Evolutionary conservation across 2,113 vertebrate genomes (phyloP).

Genomic region (Lagopus muta): DNA sequence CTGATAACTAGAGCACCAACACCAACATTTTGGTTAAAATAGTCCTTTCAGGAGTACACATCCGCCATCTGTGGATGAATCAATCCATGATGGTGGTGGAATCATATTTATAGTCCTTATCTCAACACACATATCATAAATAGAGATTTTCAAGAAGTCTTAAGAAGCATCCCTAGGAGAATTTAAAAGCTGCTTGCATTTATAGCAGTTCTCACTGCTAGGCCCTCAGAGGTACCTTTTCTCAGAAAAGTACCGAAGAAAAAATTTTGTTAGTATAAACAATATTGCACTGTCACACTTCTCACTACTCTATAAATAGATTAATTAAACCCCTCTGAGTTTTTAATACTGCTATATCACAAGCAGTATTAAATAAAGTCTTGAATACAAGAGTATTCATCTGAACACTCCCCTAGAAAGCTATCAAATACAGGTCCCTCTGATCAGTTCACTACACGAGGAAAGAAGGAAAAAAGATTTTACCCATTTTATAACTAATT

Average conservation of each 20-base stretch:
- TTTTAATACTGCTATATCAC: not conserved
- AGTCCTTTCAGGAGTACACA: not conserved
- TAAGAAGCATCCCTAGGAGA: not conserved
- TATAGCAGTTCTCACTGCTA: not conserved
- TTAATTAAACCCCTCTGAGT: not conserved
- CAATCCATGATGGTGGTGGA: not conserved
- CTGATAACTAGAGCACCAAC: not conserved
- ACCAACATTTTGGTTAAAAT: not conserved
- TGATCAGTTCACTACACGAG: not conserved
- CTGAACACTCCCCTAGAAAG: constrained; percentile 5
- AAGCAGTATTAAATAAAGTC: not conserved
- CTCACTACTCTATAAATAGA: not conserved
- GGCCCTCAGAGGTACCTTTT: not conserved
- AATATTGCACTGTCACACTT: not conserved
- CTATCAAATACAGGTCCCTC: not conserved
- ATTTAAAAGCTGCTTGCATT: not conserved
- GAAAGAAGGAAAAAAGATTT: not conserved
- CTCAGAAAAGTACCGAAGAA: not conserved
- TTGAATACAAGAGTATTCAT: not conserved
- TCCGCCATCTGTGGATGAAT: not conserved
- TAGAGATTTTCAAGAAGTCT: not conserved
- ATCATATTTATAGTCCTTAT: not conserved
- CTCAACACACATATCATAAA: not conserved
- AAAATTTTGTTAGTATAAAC: not conserved
- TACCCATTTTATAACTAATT: not conserved